Conservation (phyloP, 1,140 invertebrate species). For the Brachionus rubens region DNA sequence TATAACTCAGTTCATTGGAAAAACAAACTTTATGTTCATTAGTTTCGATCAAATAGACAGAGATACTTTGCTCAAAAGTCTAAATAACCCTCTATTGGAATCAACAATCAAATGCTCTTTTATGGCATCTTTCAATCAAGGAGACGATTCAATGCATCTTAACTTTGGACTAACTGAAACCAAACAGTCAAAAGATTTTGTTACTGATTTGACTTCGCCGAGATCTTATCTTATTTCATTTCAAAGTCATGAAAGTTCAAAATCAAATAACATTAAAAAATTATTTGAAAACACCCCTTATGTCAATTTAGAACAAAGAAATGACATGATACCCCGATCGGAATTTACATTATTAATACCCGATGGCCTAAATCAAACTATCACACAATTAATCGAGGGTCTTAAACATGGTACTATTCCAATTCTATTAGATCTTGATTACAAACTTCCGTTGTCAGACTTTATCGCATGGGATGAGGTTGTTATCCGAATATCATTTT, state of each 20-base stretch:
- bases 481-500: not conserved
- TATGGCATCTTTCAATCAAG: not conserved
- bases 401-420: not conserved
- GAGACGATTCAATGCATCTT: not conserved
- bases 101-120: not conserved
- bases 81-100: not conserved
- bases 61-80: not conserved
- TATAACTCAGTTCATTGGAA: not conserved
- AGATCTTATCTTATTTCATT: constrained; percentile 1
- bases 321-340: not conserved
- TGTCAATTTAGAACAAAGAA: no score
- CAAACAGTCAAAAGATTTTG: not conserved
- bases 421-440: constrained; percentile 8
- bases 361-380: not conserved
- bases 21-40: constrained; percentile 17
- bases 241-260: not conserved
- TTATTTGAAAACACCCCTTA: no score
- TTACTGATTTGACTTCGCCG: not conserved
- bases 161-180: not conserved
- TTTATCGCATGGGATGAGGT: constrained; percentile 24
- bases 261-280: no score
- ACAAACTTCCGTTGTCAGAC: not conserved
- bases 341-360: not conserved
- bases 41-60: not conserved
- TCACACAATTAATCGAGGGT: not conserved